Base-by-base conservation (phyloP, 2,888 invertebrate species). In the Monochamus alternatus region DNA sequence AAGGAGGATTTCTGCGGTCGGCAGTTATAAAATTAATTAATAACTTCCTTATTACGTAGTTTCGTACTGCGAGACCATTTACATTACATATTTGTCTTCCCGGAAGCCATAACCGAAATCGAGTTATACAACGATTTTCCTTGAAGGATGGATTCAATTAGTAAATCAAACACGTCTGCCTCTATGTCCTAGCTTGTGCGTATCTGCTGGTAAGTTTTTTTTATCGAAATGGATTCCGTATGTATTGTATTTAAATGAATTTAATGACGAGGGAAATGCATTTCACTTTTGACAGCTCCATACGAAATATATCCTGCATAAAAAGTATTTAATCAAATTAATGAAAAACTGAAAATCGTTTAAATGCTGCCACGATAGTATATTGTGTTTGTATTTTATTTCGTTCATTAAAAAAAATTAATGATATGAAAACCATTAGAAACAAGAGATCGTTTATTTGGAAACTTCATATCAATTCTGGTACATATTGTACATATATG, bases 91-190 rank as follows among this genome's bases (percentile, higher is more conserved):
- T 78, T 73, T 66, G 80, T 80, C 80, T 80, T 76, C 70, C 80
- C 78, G 80, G 80, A 80, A 80, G 73, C 60, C 76, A 73, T 69
- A 72, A 72, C 71, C 76, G 71, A 77, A 77, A 79, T 76, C 75
- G 70, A 69, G 72, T 70, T 76, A 73, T 63, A 73, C 71, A 74
- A 74, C 68, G 59, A 76, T 78, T 76, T 78, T 76, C 76, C 75
- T 69, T 70, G 74, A 73, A 75, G 69, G 59, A 72, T 74, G 71
- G 67, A 76, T 38, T n/a, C 14, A 22, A 55, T 76, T 76, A 67
- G 55, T 72, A 59, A 69, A 64, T 43, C 52, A 58, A 47, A 12
- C 69, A 69, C 69, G 69, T 60, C 60, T 60, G 60, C 30, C 47
- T 60, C 44, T 59, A 22, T 51, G 69, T 64, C n/a, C 2, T 58